These are phyloP conservation scores for Drosophila meridionalis DNA, from an alignment of 2,888 invertebrate genomes.

Conservation along the genomic window DNA sequence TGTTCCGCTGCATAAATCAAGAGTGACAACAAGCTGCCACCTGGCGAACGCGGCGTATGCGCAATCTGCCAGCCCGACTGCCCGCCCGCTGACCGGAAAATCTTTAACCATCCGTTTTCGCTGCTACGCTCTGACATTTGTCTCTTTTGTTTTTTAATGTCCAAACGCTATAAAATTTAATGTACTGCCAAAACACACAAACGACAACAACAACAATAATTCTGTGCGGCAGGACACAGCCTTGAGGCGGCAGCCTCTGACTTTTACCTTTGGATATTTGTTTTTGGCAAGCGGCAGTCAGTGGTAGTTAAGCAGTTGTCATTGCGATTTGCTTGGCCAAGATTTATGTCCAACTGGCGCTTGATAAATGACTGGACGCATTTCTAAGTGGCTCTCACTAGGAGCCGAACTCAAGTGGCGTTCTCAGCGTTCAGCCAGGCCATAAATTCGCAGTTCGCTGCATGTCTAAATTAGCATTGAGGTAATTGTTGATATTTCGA, in stretches of 20 bases:
- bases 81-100: constrained; percentile 36
- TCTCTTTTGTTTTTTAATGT: constrained; percentile 74
- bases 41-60: constrained; percentile 41
- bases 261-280: constrained; percentile 40
- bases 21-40: constrained; percentile 35
- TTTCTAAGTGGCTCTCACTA: constrained; percentile 59
- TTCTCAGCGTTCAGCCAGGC: constrained; percentile 32
- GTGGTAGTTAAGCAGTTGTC: constrained; percentile 64
- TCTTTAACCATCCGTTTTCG: constrained; percentile 36
- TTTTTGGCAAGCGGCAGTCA: constrained; percentile 24
- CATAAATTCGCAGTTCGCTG: constrained; percentile 70
- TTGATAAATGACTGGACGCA: constrained; percentile 74
- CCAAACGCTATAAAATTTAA: constrained; percentile 76
- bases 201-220: constrained; percentile 38
- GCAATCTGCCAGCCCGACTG: constrained; percentile 27
- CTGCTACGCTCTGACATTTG: constrained; percentile 49
- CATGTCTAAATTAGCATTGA: constrained; percentile 43
- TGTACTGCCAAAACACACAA: constrained; percentile 40
- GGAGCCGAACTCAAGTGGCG: constrained; percentile 26
- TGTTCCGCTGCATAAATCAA: constrained; percentile 67
- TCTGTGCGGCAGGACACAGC: constrained; percentile 54
- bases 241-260: constrained; percentile 36
- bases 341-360: constrained; percentile 67
- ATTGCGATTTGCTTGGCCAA: constrained; percentile 68
- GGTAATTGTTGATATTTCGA: constrained; percentile 45